Evolutionary conservation across 2,113 vertebrate genomes (phyloP).

Genomic region (Bettongia penicillata): DNA sequence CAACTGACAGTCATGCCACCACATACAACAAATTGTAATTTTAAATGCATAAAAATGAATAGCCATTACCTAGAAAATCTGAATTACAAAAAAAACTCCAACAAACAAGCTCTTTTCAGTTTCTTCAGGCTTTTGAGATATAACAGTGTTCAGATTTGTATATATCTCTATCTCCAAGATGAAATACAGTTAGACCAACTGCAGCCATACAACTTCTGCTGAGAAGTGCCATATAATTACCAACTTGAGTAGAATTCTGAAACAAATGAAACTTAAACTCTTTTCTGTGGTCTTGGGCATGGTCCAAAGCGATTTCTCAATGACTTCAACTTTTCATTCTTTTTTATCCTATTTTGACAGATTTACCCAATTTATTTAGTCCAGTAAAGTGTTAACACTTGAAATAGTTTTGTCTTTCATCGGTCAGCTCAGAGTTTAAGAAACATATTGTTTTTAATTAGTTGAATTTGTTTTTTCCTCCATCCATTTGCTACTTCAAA

Average conservation of each 20-base stretch:
- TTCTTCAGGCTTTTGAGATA: neutral
- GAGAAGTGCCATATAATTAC: neutral
- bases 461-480: neutral
- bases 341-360: neutral
- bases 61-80: neutral
- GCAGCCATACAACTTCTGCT: neutral
- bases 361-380: neutral
- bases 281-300: neutral
- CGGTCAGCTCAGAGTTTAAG: neutral
- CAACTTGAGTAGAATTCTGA: neutral
- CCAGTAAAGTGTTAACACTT: neutral
- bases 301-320: neutral
- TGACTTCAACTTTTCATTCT: neutral
- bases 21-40: neutral
- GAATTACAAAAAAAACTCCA: neutral
- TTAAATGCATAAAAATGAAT: neutral
- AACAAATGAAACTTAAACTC: neutral
- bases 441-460: neutral
- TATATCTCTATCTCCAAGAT: neutral
- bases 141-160: neutral
- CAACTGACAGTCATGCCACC: neutral
- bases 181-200: neutral
- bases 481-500: neutral
- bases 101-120: neutral
- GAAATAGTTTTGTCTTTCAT: neutral